These are phyloP conservation scores for Anagrus nilaparvatae DNA, from an alignment of 1,140 invertebrate species.

Conservation along the genomic window DNA sequence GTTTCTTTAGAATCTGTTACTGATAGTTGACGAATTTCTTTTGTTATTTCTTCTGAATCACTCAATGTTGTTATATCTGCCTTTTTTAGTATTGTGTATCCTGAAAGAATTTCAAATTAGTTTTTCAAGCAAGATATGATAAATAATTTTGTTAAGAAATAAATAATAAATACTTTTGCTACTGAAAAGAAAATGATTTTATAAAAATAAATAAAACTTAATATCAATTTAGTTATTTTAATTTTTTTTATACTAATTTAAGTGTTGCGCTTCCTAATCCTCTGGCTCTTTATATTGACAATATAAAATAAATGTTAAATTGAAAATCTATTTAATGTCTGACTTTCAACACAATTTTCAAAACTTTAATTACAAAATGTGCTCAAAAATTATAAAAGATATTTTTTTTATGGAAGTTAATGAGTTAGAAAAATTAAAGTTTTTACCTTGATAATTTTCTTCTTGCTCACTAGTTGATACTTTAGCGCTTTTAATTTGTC, in stretches of 20 bases:
- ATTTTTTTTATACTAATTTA: too few species aligned
- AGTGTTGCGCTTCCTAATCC: too few species aligned
- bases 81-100: conserved; percentile 32
- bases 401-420: background rate
- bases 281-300: too few species aligned
- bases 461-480: conserved; percentile 19
- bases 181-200: background rate
- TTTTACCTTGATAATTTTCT: conserved; percentile 17
- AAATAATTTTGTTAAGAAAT: too few species aligned
- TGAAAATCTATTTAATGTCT: too few species aligned
- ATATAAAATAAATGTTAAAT: too few species aligned
- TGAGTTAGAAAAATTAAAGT: background rate
- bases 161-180: background rate
- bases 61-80: conserved; percentile 14
- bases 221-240: too few species aligned
- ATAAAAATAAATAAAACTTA: too few species aligned
- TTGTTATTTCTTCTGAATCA: conserved; percentile 20
- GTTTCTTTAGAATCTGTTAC: conserved; percentile 35
- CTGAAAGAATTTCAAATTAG: too few species aligned
- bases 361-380: too few species aligned
- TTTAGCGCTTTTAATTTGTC: conserved; percentile 19
- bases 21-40: conserved; percentile 28
- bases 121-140: too few species aligned
- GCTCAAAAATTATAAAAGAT: background rate
- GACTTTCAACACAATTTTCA: too few species aligned